phyloP scores from a whole-genome alignment of 2,888 invertebrate genomes.

The Podotricha telesiphe region DNA sequence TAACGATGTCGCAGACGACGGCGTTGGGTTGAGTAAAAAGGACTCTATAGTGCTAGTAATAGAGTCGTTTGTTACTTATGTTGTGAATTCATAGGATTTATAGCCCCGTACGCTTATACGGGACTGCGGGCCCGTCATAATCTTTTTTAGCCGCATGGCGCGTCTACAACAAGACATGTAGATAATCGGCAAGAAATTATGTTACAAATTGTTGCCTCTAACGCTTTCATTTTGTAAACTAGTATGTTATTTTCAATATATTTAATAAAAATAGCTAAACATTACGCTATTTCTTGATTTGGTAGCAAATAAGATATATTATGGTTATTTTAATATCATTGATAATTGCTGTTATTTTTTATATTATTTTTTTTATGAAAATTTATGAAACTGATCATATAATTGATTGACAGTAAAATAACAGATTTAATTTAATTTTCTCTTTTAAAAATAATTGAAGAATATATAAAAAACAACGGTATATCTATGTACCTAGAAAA shows the following conservation, averaged over 20 bases:
- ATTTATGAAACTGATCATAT: too few relatives aligned
- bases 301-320: background rate
- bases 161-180: conserved; percentile 68
- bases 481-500: too few relatives aligned
- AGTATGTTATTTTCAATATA: conserved; percentile 42
- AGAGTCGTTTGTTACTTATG: conserved; percentile 58
- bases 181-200: conserved; percentile 66
- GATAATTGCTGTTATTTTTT: too few relatives aligned
- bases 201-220: conserved; percentile 63
- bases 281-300: background rate
- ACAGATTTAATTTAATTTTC: too few relatives aligned
- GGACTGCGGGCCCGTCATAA: conserved; percentile 77
- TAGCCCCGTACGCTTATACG: conserved; percentile 67
- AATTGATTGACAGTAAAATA: too few relatives aligned
- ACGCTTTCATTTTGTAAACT: conserved; percentile 51
- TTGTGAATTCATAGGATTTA: conserved; percentile 63
- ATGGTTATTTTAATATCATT: background rate
- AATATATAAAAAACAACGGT: too few relatives aligned
- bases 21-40: conserved; percentile 54
- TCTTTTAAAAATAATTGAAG: too few relatives aligned
- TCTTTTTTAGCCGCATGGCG: conserved; percentile 81
- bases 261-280: conserved; percentile 25
- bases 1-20: conserved; percentile 68
- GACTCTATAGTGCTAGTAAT: conserved; percentile 54
- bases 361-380: too few relatives aligned